Conservation (phyloP, 2,888 invertebrate species). For the Eubasilissa splendida region DNA sequence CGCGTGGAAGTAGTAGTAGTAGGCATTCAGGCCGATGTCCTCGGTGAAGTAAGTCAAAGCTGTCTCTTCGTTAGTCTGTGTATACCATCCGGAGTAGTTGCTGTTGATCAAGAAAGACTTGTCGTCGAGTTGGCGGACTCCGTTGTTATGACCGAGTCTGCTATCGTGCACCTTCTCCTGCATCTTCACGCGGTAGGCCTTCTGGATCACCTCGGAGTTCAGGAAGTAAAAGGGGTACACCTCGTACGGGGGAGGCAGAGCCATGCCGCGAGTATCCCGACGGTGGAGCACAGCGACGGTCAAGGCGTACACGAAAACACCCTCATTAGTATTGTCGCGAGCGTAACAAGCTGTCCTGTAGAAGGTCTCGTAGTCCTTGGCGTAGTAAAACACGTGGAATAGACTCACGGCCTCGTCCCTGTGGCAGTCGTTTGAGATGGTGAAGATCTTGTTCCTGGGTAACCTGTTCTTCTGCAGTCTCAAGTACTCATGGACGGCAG, state of each 20-base stretch:
- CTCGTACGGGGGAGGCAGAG: conserved; percentile 83
- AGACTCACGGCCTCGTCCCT: conserved; percentile 76
- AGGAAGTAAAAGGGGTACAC: conserved; percentile 85
- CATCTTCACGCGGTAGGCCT: conserved; percentile 75
- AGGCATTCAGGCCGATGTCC: conserved; percentile 84
- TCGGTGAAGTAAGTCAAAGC: conserved; percentile 82
- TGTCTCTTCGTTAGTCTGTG: conserved; percentile 72
- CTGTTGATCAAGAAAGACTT: conserved; percentile 75
- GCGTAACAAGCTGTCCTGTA: conserved; percentile 76
- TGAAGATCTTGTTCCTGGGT: conserved; percentile 75
- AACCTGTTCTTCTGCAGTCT: conserved; percentile 64
- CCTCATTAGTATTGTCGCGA: conserved; percentile 80
- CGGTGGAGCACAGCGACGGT: conserved; percentile 80
- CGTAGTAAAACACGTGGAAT: conserved; percentile 75
- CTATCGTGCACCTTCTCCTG: conserved; percentile 66
- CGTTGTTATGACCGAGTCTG: conserved; percentile 65
- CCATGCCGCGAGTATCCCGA: conserved; percentile 76
- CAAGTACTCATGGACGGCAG: conserved; percentile 26
- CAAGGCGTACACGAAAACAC: conserved; percentile 81
- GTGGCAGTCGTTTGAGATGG: conserved; percentile 75
- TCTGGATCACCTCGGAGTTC: conserved; percentile 79
- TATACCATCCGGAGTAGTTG: conserved; percentile 78
- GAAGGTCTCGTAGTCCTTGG: conserved; percentile 80
- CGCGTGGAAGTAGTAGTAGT: conserved; percentile 79
- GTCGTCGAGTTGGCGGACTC: conserved; percentile 65